phyloP scores from a whole-genome alignment of 2,888 invertebrate genomes.

The Tanaodytes sp. region DNA sequence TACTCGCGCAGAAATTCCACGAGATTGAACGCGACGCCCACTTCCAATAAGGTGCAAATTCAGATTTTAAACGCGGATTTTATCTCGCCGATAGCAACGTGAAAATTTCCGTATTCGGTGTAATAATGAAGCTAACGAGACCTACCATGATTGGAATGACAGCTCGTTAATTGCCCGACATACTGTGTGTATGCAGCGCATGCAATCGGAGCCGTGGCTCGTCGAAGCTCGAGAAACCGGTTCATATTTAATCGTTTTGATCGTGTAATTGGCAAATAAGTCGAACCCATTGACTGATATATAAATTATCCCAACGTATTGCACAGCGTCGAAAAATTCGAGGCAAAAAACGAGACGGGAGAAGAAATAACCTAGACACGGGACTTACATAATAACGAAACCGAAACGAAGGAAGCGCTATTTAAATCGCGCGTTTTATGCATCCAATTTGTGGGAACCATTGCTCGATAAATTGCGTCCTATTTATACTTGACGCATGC shows the following conservation, averaged over 20 bases:
- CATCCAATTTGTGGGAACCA: too few species aligned
- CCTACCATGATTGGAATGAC: conserved; percentile 55
- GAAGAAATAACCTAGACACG: too few species aligned
- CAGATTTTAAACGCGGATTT: conserved; percentile 48
- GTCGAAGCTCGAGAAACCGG: conserved; percentile 53
- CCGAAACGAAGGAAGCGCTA: conserved; percentile 20
- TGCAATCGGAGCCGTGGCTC: conserved; percentile 45
- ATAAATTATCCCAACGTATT: conserved; percentile 49
- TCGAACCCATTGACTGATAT: conserved; percentile 49
- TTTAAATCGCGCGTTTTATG: conserved; percentile 41
- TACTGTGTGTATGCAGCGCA: conserved; percentile 52
- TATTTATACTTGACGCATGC: too few species aligned
- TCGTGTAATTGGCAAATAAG: conserved; percentile 54
- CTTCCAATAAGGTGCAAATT: conserved; percentile 50
- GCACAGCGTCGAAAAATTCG: conserved; percentile 22
- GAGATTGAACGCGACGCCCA: conserved; percentile 36
- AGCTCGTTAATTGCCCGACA: conserved; percentile 54
- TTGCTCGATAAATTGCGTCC: too few species aligned
- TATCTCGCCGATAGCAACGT: conserved; percentile 50
- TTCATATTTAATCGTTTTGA: conserved; percentile 54
- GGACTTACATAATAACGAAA: conserved; percentile 32
- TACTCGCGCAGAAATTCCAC: conserved; percentile 38
- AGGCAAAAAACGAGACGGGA: too few species aligned
- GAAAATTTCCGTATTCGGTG: conserved; percentile 54
- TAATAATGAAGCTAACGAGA: conserved; percentile 56